phyloP scores from a whole-genome alignment of 2,113 vertebrate species.

The Garra rufa region DNA sequence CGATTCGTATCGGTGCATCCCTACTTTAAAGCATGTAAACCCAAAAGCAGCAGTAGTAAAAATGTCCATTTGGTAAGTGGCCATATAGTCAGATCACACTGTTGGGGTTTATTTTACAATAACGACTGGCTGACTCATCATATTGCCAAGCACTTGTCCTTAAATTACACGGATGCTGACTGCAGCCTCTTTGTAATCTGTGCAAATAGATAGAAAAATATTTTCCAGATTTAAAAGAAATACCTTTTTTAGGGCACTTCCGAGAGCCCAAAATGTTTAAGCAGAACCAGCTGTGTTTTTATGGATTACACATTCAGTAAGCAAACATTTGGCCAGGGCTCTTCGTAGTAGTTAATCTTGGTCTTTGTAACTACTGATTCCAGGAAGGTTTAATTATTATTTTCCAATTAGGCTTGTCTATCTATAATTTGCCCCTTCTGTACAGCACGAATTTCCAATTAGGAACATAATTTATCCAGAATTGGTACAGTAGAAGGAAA shows the following conservation, averaged over 20 bases:
- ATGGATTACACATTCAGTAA: slow-evolving; percentile 57
- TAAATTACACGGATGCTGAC: background rate
- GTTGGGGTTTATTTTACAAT: background rate
- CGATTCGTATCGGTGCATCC: too few species aligned
- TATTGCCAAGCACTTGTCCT: background rate
- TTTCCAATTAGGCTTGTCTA: slow-evolving; percentile 56
- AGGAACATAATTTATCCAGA: background rate
- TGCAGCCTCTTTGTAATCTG: background rate
- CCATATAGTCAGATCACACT: background rate
- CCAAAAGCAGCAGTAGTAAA: background rate
- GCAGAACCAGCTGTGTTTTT: slow-evolving; percentile 44
- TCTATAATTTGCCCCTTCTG: slow-evolving; percentile 4
- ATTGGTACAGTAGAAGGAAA: background rate
- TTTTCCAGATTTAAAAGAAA: slow-evolving; percentile 15
- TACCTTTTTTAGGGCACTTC: background rate
- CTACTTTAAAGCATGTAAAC: background rate
- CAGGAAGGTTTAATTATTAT: slow-evolving; percentile 59
- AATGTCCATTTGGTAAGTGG: background rate
- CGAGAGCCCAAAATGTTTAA: slow-evolving; percentile 27
- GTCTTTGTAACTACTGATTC: slow-evolving; percentile 49
- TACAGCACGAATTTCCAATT: slow-evolving; percentile 44
- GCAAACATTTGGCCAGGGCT: slow-evolving; percentile 59
- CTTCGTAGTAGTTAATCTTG: slow-evolving; percentile 52
- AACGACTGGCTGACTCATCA: background rate
- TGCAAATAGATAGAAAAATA: slow-evolving; percentile 1